A percentile compares a stretch with the other conserved stretches of the same genome.
Evolutionary conservation across 2,113 vertebrate species (phyloP).

Genomic region (Bos indicus): DNA sequence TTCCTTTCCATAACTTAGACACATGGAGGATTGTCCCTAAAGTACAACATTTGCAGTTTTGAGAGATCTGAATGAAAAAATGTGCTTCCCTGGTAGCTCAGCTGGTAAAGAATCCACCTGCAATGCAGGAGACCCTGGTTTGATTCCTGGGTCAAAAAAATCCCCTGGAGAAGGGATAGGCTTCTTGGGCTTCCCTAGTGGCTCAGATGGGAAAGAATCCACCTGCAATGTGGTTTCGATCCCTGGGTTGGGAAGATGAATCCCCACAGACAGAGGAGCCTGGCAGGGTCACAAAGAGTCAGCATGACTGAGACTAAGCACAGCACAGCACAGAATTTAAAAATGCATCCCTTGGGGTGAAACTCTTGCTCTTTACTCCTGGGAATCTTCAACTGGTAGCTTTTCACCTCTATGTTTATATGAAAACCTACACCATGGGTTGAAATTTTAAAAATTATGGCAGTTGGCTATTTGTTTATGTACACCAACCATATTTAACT

Average conservation of each 20-base stretch:
- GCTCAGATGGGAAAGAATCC: not conserved
- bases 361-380: not conserved
- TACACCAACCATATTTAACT: not conserved
- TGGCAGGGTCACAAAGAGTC: not conserved
- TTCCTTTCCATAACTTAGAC: not conserved
- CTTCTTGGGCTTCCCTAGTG: not conserved
- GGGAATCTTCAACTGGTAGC: not conserved
- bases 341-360: not conserved
- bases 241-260: not conserved
- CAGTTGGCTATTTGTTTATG: not conserved
- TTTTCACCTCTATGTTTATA: not conserved
- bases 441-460: not conserved
- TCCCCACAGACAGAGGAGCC: not conserved
- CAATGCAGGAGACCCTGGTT: not conserved
- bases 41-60: not conserved
- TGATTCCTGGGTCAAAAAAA: not conserved
- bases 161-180: not conserved
- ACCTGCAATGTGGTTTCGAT: rapidly evolving
- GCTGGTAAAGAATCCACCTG: not conserved
- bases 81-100: not conserved
- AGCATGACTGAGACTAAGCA: not conserved
- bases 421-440: not conserved
- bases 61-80: not conserved
- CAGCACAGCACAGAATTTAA: not conserved
- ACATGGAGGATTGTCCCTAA: not conserved